phyloP scores from a whole-genome alignment of 2,113 vertebrate species.

The Odocoileus virginianus region DNA sequence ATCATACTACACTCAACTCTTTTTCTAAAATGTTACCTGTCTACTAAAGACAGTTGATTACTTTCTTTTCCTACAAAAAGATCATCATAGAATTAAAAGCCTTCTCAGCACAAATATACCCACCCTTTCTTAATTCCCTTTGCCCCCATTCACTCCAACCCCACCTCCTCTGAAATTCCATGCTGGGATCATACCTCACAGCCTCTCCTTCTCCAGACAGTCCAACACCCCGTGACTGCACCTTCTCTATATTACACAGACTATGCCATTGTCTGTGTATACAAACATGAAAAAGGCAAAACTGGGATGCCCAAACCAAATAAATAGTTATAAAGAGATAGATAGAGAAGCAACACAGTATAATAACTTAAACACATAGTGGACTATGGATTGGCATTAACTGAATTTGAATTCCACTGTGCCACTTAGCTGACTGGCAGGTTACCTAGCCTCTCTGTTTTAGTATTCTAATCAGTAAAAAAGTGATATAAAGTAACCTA shows the following conservation, averaged over 20 bases:
- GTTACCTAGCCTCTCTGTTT: neutral
- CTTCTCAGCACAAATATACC: neutral
- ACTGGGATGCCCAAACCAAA: neutral
- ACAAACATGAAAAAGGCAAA: neutral
- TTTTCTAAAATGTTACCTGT: neutral
- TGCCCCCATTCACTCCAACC: neutral
- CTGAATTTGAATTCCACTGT: neutral
- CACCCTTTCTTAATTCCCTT: neutral
- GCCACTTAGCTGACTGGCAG: neutral
- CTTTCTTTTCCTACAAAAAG: neutral
- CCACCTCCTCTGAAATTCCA: neutral
- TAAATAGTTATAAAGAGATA: neutral
- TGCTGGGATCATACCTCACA: fast-evolving
- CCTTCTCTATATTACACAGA: neutral
- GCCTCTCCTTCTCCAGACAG: neutral
- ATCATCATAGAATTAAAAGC: neutral
- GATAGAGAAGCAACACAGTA: neutral
- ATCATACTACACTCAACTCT: neutral
- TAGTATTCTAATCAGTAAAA: neutral
- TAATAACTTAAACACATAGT: neutral
- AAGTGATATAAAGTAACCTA: neutral
- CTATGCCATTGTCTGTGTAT: neutral
- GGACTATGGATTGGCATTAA: neutral
- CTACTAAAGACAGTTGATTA: neutral
- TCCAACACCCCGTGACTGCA: neutral